phyloP scores from a whole-genome alignment of 2,888 invertebrate genomes.

The Rhamphomyia laevipes region DNA sequence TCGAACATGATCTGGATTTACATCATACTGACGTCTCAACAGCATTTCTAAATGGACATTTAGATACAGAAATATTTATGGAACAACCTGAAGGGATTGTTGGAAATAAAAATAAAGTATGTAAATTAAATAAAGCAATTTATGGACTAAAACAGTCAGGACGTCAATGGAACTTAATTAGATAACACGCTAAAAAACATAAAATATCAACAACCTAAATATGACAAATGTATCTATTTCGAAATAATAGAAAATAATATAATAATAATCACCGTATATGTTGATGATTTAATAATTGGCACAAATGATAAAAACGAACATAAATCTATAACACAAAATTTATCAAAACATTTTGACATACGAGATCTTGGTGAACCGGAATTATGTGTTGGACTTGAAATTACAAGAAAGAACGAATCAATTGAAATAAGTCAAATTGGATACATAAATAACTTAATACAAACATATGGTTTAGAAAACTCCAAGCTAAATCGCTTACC shows the following conservation, averaged over 20 bases:
- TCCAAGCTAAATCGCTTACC: constrained; percentile 6
- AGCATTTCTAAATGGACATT: constrained; percentile 5
- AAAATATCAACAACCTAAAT: not conserved
- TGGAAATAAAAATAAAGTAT: constrained; percentile 5
- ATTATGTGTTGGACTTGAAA: constrained; percentile 7
- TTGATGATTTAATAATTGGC: constrained; percentile 3
- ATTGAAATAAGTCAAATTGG: constrained; percentile 4
- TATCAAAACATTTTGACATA: constrained; percentile 7
- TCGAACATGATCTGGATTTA: constrained; percentile 1
- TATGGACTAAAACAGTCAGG: constrained; percentile 7
- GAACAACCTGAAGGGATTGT: constrained; percentile 8
- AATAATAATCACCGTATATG: constrained; percentile 6
- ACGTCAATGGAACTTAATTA: constrained; percentile 4
- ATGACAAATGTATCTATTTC: constrained; percentile 7
- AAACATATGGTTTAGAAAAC: constrained; percentile 1
- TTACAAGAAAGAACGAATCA: constrained; percentile 2
- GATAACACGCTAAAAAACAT: constrained; percentile 4
- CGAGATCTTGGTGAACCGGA: constrained; percentile 8
- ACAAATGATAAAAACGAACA: constrained; percentile 3
- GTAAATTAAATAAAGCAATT: constrained; percentile 8
- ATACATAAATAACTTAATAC: constrained; percentile 8
- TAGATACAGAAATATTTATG: constrained; percentile 7
- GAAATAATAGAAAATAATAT: not conserved
- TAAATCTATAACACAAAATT: not conserved
- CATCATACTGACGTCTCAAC: constrained; percentile 2